A percentile compares a stretch with the other conserved stretches of the same genome.
Evolutionary conservation across 2,113 vertebrate genomes (phyloP).

Genomic region (Hucho hucho): DNA sequence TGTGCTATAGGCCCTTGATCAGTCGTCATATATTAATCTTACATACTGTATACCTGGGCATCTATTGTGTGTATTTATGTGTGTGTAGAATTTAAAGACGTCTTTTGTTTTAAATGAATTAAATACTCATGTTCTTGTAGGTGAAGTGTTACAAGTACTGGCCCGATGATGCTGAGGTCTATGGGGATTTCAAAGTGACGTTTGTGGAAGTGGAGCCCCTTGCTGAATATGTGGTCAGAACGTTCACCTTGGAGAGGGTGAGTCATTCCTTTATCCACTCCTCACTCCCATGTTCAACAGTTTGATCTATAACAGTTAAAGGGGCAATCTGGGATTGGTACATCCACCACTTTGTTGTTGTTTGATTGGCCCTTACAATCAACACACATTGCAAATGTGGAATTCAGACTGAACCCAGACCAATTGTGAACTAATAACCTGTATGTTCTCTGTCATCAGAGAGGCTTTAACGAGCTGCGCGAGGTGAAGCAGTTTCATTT

Average conservation of each 20-base stretch:
- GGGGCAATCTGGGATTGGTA: too few relatives aligned
- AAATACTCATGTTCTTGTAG: conserved; percentile 61
- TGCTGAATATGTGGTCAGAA: conserved; percentile 95
- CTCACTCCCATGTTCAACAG: background rate
- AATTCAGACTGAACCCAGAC: background rate
- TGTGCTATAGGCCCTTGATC: too few relatives aligned
- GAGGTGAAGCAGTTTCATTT: conserved; percentile 99
- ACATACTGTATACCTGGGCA: background rate
- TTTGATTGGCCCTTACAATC: too few relatives aligned
- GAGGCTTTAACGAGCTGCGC: conserved; percentile 94
- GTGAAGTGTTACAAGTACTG: conserved; percentile 99
- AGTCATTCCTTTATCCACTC: conserved; percentile 52
- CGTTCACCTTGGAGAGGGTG: conserved; percentile 96
- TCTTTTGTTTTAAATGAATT: too few relatives aligned
- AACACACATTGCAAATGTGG: too few relatives aligned
- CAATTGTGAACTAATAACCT: too few relatives aligned
- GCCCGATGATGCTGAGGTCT: conserved; percentile 97
- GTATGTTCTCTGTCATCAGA: conserved; percentile 68
- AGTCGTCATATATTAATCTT: too few relatives aligned
- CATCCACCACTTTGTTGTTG: too few relatives aligned
- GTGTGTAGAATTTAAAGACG: background rate
- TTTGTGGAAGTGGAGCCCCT: conserved; percentile 95
- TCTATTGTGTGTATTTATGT: background rate
- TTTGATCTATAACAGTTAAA: too few relatives aligned
- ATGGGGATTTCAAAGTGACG: conserved; percentile 96